These are phyloP conservation scores for Phoxinus phoxinus DNA, from an alignment of 2,113 vertebrate species.

Conservation along the genomic window DNA sequence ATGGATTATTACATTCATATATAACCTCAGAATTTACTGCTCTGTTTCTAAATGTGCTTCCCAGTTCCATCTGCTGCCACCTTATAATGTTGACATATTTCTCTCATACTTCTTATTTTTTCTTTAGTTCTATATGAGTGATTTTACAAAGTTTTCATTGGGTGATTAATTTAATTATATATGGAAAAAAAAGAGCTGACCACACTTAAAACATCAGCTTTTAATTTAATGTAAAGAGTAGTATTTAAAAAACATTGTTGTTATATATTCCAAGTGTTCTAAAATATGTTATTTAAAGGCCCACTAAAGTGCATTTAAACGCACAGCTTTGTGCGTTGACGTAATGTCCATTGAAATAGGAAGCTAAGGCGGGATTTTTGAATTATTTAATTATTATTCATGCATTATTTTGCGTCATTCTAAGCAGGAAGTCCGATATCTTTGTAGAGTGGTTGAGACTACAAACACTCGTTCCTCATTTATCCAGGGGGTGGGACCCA, in stretches of 20 bases:
- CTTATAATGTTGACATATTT: conserved; percentile 22
- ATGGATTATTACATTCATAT: conserved; percentile 33
- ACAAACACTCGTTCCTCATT: too few species aligned
- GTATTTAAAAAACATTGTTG: conserved; percentile 10
- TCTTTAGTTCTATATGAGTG: not conserved
- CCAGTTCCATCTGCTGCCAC: not conserved
- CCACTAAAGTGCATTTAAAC: too few species aligned
- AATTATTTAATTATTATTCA: too few species aligned
- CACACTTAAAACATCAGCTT: not conserved
- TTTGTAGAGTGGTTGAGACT: too few species aligned
- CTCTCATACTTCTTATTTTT: not conserved
- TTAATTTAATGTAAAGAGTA: not conserved
- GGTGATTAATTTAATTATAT: not conserved
- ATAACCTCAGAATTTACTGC: conserved; percentile 7
- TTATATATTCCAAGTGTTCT: too few species aligned
- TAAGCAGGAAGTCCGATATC: too few species aligned
- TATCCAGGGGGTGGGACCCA: too few species aligned
- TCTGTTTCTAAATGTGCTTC: not conserved
- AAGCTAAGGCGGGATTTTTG: too few species aligned
- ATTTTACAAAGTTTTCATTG: conserved; percentile 59
- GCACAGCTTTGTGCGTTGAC: too few species aligned
- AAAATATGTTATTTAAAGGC: too few species aligned
- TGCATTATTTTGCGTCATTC: too few species aligned
- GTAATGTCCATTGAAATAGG: too few species aligned
- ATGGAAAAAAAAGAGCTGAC: not conserved